Evolutionary conservation across 1,140 invertebrate genomes (phyloP), one percentile per base, ranked within the genome.

Genomic region (Psilanteris sp.): DNA sequence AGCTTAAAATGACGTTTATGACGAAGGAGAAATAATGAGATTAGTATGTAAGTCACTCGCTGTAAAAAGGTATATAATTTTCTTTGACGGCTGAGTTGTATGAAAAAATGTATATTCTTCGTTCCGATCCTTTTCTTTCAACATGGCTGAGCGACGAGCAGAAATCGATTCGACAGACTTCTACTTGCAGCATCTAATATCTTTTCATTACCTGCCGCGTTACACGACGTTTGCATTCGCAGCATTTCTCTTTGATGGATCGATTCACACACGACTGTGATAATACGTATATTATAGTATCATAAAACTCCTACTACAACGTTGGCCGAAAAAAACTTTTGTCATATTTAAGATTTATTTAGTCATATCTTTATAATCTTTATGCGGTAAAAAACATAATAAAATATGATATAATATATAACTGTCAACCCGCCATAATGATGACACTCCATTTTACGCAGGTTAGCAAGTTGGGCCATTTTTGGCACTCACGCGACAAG

Each of bases 231-330:
- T 67, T 74, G 71, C 71, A 67, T 67, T 57, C 46, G 62, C 55
- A 74, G 55, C 44, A 67, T 67, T 61, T 74, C 71, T 67, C 71
- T 74, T 67, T 67, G 71, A 74, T 55, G 62, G 31, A 67, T 59
- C 52, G 61, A 73, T 73, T 66, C 48, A 66, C 27, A 31, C 37
- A 46, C 48, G 54, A 39, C 24, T 67, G 54, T 46, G 29, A 44
- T 54, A 26, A 14, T 14, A 37, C 24, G 18, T n/a, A n/a, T 52
- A 61, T 61, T 46, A 46, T 46, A 10, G 29, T 32, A 54, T 52
- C 37, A 8, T 27, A 26, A 52, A 54, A 66, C 52, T n/a, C 41
- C 34, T 48, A 22, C 15, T 36, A 22, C 26, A 29, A 13, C 36
- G 16, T 27, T 55, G 44, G n/a, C n/a, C 4, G 31, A n/a, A 57